Evolutionary conservation across 2,888 invertebrate genomes (phyloP), one percentile per base, ranked within the genome.

Genomic region (Meiosimyza platycephala): DNA sequence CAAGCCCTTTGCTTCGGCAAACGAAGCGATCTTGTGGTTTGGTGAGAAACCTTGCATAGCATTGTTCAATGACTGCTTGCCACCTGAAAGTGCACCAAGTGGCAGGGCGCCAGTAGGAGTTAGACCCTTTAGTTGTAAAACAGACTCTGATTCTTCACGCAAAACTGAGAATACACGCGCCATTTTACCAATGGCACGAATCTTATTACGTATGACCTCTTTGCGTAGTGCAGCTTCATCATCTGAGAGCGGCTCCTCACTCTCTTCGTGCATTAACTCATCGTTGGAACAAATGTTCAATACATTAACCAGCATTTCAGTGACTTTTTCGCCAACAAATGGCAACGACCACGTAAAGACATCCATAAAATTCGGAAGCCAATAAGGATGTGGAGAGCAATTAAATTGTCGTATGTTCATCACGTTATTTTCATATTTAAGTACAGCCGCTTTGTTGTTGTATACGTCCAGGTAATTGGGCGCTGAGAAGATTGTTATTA

Each of bases 381-480:
- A 99, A 88, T 99, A 99, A 54, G 99, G 99, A 90, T 99, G 99
- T 77, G 98, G 97, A 81, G 98, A 98, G 90, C 98, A 99, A 89
- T 99, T 99, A 90, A 99, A 99, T 90, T 99, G 99, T 86, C 99
- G 93, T 85, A 99, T 99, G 90, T 99, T 99, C 99, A 99, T 99
- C 84, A 99, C 99, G 91, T 99, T 99, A 90, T 99, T 99, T 91
- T 99, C 99, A 90, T 99, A 99, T 89, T 99, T 99, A 87, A 99
- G 91, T 88, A 99, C 99, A 85, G 99, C 99, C 88, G 99, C 99
- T 91, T 97, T 99, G 90, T 99, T 99, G 90, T 99, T 99, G 90
- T 99, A 99, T 81, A 99, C 99, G 91, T 99, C 99, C 91, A 99
- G 91, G 90, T 99, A 99, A 89, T 99, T 99, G 82, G 99, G 99